A percentile compares a stretch with the other conserved stretches of the same genome.
These are phyloP conservation scores for Rhinophrynus dorsalis DNA, from an alignment of 2,797 vertebrate genomes.

Conservation along the genomic window DNA sequence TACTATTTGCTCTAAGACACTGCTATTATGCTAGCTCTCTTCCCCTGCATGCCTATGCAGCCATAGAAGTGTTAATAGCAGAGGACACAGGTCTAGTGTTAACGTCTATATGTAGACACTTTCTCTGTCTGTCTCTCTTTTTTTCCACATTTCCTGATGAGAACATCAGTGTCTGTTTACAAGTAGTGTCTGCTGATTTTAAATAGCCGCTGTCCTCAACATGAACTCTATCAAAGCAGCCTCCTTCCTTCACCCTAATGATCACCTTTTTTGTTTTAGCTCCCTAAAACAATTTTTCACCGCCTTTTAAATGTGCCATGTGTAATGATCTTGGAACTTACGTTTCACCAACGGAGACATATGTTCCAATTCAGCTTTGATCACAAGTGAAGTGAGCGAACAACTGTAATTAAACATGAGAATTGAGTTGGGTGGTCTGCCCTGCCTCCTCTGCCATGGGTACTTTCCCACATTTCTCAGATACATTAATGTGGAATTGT, in stretches of 20 bases:
- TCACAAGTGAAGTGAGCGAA: slow-evolving; percentile 48
- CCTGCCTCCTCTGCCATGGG: slow-evolving; percentile 36
- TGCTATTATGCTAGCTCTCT: no score
- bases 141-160: slow-evolving; percentile 42
- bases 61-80: slow-evolving; percentile 6
- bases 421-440: slow-evolving; percentile 46
- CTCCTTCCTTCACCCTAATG: slow-evolving; percentile 49
- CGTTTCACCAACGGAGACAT: slow-evolving; percentile 46
- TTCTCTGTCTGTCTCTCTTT: slow-evolving; percentile 24
- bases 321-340: slow-evolving; percentile 44
- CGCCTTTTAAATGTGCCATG: slow-evolving; percentile 49
- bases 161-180: slow-evolving; percentile 50
- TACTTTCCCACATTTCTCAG: slow-evolving; percentile 47
- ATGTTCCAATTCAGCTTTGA: slow-evolving; percentile 48
- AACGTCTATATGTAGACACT: slow-evolving; percentile 35
- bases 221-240: slow-evolving; percentile 49
- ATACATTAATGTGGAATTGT: slow-evolving; percentile 47
- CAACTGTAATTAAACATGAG: slow-evolving; percentile 50
- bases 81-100: slow-evolving; percentile 16
- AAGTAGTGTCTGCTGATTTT: slow-evolving; percentile 49
- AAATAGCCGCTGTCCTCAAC: slow-evolving; percentile 47
- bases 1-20: no score
- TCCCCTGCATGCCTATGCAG: background rate
- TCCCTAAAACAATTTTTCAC: slow-evolving; percentile 49
- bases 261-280: slow-evolving; percentile 50